phyloP scores from a whole-genome alignment of 2,888 invertebrate genomes.

The Bibio marci region DNA sequence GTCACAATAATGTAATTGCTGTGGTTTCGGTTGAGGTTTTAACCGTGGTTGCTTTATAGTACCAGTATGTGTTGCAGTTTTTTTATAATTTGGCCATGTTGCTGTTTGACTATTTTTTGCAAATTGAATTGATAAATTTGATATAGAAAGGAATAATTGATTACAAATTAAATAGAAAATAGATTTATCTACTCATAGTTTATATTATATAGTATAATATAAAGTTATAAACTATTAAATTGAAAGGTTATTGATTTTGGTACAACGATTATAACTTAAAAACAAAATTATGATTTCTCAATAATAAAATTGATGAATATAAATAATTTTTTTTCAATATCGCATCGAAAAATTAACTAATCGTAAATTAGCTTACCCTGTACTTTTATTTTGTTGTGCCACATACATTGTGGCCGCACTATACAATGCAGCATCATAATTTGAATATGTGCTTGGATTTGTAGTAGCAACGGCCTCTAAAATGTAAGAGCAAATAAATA shows the following conservation, averaged over 20 bases:
- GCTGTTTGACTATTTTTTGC: background rate
- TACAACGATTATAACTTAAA: too few species aligned
- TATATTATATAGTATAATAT: too few species aligned
- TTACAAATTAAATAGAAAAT: slow-evolving; percentile 2
- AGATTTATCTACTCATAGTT: too few species aligned
- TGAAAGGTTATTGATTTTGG: too few species aligned
- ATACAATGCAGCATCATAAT: slow-evolving; percentile 89
- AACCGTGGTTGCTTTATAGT: slow-evolving; percentile 14
- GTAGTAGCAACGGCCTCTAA: slow-evolving; percentile 31
- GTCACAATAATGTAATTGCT: slow-evolving; percentile 94
- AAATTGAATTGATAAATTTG: slow-evolving; percentile 11
- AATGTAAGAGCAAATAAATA: too few species aligned
- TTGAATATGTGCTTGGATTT: slow-evolving; percentile 56
- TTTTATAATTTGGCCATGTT: slow-evolving; percentile 43
- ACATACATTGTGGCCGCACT: slow-evolving; percentile 92
- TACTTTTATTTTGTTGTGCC: slow-evolving; percentile 49
- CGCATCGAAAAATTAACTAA: too few species aligned
- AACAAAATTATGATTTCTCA: too few species aligned
- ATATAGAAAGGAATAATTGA: slow-evolving; percentile 4
- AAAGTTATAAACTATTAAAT: too few species aligned
- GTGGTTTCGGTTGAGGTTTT: slow-evolving; percentile 67
- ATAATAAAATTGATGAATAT: slow-evolving; percentile 13
- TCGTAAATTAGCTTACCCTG: slow-evolving; percentile 29
- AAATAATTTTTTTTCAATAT: slow-evolving; percentile 9
- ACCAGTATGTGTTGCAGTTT: slow-evolving; percentile 27